Evolutionary conservation across 2,113 vertebrate species (phyloP).

Genomic region (Orycteropus afer): DNA sequence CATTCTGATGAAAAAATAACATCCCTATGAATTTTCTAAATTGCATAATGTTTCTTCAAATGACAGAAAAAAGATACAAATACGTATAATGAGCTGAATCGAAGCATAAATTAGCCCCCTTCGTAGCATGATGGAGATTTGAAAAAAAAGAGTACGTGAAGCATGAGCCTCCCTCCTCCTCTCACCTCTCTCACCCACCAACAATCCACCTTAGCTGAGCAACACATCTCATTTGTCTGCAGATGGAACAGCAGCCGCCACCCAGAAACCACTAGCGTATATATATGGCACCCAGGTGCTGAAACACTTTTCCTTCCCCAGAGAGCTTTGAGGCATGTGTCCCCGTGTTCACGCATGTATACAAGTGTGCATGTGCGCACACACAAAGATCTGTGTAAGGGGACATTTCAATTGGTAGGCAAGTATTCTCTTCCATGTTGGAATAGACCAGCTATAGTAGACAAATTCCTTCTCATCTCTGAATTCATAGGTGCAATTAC

Average conservation of each 20-base stretch:
- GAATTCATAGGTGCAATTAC: not conserved
- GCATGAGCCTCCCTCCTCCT: not conserved
- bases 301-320: not conserved
- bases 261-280: no score
- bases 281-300: not conserved
- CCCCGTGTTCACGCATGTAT: not conserved
- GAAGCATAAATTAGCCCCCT: slow-evolving; percentile 63
- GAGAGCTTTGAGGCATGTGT: not conserved
- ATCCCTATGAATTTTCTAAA: slow-evolving; percentile 67
- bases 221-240: not conserved
- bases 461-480: not conserved
- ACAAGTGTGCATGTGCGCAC: no score
- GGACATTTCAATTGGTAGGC: not conserved
- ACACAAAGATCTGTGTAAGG: not conserved
- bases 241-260: not conserved
- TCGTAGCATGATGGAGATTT: slow-evolving; percentile 10
- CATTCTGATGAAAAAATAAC: slow-evolving; percentile 60
- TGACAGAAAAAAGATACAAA: slow-evolving; percentile 70
- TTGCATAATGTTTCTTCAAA: slow-evolving; percentile 64
- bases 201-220: not conserved
- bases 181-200: not conserved
- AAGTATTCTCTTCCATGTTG: not conserved
- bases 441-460: not conserved
- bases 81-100: slow-evolving; percentile 35
- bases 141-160: not conserved